Conservation (phyloP, 2,797 vertebrate genomes). For the Megaceryle alcyon region DNA sequence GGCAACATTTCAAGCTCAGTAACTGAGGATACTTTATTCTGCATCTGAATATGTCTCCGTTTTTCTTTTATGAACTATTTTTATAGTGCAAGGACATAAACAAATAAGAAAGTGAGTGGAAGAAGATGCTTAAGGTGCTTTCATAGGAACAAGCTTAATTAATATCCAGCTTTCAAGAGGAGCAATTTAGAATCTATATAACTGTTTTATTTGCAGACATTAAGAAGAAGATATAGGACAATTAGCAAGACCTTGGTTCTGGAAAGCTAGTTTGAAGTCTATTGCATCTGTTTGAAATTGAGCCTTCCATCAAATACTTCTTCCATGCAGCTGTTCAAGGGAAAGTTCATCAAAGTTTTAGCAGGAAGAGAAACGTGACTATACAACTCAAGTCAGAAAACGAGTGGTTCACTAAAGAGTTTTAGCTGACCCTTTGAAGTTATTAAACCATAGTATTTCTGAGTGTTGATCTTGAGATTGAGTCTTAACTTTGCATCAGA, state of each 20-base stretch:
- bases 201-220: slow-evolving; percentile 18
- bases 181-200: slow-evolving; percentile 6
- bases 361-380: neutral
- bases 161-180: slow-evolving; percentile 24
- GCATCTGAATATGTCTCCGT: neutral
- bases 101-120: slow-evolving; percentile 44
- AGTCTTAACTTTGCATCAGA: neutral
- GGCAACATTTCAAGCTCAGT: slow-evolving; percentile 46
- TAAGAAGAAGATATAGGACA: slow-evolving; percentile 8
- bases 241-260: slow-evolving; percentile 27
- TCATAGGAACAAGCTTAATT: slow-evolving; percentile 50
- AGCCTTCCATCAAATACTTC: neutral
- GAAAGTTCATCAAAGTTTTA: neutral
- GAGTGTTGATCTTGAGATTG: fast-evolving
- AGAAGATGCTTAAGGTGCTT: slow-evolving; percentile 12
- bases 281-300: neutral
- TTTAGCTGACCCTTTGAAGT: neutral
- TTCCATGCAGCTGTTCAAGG: neutral
- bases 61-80: slow-evolving; percentile 53
- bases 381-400: neutral
- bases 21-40: neutral
- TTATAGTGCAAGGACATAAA: slow-evolving; percentile 43
- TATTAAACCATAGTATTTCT: neutral
- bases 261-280: slow-evolving; percentile 15
- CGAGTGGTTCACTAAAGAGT: neutral